Evolutionary conservation across 2,888 invertebrate genomes (phyloP).

Genomic region (Embidobia sp.): DNA sequence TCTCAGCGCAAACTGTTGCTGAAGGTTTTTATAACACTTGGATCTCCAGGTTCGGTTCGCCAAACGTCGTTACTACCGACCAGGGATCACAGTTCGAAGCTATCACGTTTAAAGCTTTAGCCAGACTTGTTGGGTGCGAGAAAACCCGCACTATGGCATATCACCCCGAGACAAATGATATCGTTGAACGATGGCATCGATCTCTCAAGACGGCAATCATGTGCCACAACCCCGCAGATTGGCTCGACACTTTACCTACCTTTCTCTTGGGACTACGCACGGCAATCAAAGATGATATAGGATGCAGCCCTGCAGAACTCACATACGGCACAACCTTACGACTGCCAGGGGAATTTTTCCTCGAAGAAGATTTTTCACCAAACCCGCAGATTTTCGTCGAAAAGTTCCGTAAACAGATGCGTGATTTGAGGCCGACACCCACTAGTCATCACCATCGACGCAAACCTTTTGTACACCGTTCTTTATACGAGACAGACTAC

Average conservation of each 20-base stretch:
- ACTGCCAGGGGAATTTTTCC: background rate
- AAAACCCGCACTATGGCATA: slow-evolving; percentile 59
- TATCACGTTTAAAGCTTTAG: slow-evolving; percentile 69
- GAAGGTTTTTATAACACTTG: slow-evolving; percentile 55
- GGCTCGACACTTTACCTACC: slow-evolving; percentile 63
- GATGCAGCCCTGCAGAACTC: background rate
- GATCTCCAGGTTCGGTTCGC: slow-evolving; percentile 65
- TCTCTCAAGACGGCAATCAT: slow-evolving; percentile 69
- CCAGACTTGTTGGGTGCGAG: slow-evolving; percentile 46
- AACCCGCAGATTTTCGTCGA: background rate
- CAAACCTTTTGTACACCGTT: background rate
- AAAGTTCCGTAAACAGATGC: background rate
- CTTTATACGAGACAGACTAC: background rate
- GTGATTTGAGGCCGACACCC: background rate
- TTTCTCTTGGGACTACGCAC: slow-evolving; percentile 59
- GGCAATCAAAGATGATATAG: slow-evolving; percentile 50
- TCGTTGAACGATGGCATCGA: slow-evolving; percentile 71
- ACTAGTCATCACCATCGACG: background rate
- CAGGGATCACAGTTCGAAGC: slow-evolving; percentile 73
- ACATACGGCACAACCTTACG: background rate
- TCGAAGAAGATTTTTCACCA: background rate
- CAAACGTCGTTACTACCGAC: slow-evolving; percentile 68
- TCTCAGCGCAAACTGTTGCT: slow-evolving; percentile 68
- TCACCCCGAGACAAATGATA: slow-evolving; percentile 46
- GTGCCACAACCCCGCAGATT: slow-evolving; percentile 41